Base-by-base conservation (phyloP, 2,113 vertebrate genomes). In the Perca schrenkii region DNA sequence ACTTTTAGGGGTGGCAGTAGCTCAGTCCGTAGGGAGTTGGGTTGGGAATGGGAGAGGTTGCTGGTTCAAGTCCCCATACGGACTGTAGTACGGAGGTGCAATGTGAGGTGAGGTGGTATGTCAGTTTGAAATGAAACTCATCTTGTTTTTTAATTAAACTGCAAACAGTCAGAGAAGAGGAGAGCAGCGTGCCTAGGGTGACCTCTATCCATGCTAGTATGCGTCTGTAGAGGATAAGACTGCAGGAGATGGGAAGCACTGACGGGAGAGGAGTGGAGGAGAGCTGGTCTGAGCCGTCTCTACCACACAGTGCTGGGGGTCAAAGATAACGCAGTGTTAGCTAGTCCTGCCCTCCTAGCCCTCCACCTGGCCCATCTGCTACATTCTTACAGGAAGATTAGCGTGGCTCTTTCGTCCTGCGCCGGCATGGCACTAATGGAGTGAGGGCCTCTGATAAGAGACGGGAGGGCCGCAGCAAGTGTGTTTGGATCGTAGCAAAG, bases 311-410 rank as follows among this genome's bases (percentile, higher is more conserved):
- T 83, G 88, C 92, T 82, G 89, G 84, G 87, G 91, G 91, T 92
- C 90, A 93, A 82, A 93, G 91, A 92, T 93, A 94, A 90, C 79
- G 46, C 76, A 1, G 86, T 81, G 88, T 81, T 79, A 83, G 89
- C 86, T 17, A 82, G 88, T 89, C 91, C 87, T 83, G 86, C 86
- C 85, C 91, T 90, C 79, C 80, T 73, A 68, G 84, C 77, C 86
- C 86, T 93, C 93, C 94, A 95, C 92, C 93, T 95, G 93, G 93
- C 89, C 86, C 89, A 83, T 89, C 84, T 85, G 87, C 91, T 91
- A 47, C 94, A 95, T 96, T 95, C 94, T 95, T 95, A 94, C 71
- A 74, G 86, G 70, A 91, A 94, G 94, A 95, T 94, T 95, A 95
- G 91, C 90, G 53, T 90, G 57, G 94, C 92, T 94, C 93, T 94